A percentile compares a stretch with the other conserved stretches of the same genome.
Evolutionary conservation across 2,797 vertebrate species (phyloP).

Genomic region (Erithacus rubecula): DNA sequence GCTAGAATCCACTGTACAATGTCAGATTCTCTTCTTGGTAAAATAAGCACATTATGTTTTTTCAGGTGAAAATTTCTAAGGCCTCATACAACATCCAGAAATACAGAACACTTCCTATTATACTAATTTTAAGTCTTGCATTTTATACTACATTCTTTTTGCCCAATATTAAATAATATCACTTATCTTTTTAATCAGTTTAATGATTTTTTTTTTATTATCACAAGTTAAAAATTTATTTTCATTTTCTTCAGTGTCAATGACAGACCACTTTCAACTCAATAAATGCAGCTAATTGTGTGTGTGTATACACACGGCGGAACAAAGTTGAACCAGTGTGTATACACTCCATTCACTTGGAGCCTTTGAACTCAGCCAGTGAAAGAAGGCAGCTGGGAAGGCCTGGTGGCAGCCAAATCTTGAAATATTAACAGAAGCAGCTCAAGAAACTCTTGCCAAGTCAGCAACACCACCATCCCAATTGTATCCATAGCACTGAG

Average conservation of each 20-base stretch:
- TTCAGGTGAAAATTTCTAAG: not conserved
- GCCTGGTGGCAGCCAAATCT: not conserved
- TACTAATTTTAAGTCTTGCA: not conserved
- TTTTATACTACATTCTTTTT: not conserved
- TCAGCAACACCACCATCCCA: not conserved
- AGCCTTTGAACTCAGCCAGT: not conserved
- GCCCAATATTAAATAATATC: not conserved
- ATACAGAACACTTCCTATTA: not conserved
- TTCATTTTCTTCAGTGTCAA: not conserved
- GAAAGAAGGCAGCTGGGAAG: conserved; percentile 15
- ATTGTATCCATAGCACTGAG: not conserved
- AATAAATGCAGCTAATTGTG: not conserved
- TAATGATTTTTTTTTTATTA: not conserved
- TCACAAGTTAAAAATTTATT: not conserved
- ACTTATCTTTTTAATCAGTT: not conserved
- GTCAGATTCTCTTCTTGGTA: not conserved
- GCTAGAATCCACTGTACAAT: not conserved
- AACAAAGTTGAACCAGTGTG: not conserved
- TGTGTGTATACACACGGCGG: too few species aligned
- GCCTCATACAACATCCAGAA: not conserved
- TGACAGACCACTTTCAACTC: not conserved
- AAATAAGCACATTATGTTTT: not conserved
- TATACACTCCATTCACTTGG: not conserved
- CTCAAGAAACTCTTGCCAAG: not conserved
- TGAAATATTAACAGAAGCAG: not conserved